Percentiles rank a stretch among this genome's conserved stretches.
phyloP scores from a whole-genome alignment of 2,113 vertebrate species.

The Rhinogobius similis region DNA sequence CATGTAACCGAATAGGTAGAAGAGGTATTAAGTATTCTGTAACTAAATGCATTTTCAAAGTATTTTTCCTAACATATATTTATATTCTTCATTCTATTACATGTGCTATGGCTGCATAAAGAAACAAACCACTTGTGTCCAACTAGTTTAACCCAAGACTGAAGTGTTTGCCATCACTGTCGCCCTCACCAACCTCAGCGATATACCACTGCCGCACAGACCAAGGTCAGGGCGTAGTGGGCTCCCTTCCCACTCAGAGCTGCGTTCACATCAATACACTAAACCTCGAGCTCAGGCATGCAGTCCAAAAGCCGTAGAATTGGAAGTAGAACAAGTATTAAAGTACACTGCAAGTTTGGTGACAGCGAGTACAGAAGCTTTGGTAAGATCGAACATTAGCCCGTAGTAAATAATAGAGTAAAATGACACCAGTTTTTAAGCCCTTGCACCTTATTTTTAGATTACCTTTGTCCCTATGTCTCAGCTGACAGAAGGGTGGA shows the following conservation, averaged over 20 bases:
- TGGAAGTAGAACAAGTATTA: constrained; percentile 19
- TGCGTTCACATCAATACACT: not conserved
- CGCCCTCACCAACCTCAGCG: constrained; percentile 36
- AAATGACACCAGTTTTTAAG: not conserved
- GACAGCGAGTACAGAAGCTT: not conserved
- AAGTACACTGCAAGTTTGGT: not conserved
- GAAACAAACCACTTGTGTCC: no score
- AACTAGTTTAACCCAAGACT: constrained; percentile 10
- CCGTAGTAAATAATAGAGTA: not conserved
- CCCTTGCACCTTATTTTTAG: not conserved
- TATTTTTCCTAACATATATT: no score
- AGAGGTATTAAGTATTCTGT: no score
- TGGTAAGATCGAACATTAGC: not conserved
- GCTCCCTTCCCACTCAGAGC: constrained; percentile 30
- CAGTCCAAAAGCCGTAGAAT: constrained; percentile 25
- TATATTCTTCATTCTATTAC: no score
- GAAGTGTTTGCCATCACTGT: constrained; percentile 14
- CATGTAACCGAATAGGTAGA: no score
- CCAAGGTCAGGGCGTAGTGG: constrained; percentile 29
- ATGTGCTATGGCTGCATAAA: no score
- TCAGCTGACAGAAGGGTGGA: constrained; percentile 47
- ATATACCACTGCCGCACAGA: constrained; percentile 29
- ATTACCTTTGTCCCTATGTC: constrained; percentile 37
- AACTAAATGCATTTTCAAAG: no score
- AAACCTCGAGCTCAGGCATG: constrained; percentile 12